A percentile compares a stretch with the other conserved stretches of the same genome.
Conservation (phyloP, 2,888 invertebrate species). For the Junonia oenone region DNA sequence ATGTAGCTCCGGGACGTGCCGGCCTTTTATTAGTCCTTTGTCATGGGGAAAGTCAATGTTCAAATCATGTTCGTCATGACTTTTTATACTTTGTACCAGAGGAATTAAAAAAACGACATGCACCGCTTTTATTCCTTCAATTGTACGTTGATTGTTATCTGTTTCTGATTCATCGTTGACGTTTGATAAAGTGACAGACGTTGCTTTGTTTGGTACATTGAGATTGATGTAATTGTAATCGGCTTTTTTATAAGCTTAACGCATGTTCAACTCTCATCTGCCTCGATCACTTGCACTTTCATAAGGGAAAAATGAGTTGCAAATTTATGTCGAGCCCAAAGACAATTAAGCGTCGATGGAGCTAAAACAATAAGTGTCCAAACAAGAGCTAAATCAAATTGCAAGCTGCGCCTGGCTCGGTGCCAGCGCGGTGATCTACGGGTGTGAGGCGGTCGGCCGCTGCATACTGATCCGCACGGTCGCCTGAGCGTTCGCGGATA, state of each 20-base stretch:
- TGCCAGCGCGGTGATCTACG: slow-evolving; percentile 29
- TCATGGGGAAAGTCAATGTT: slow-evolving; percentile 7
- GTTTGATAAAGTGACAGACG: not conserved
- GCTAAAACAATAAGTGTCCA: slow-evolving; percentile 5
- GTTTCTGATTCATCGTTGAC: not conserved
- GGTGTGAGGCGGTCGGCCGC: slow-evolving; percentile 23
- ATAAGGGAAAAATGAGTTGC: too few relatives aligned
- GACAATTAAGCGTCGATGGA: too few relatives aligned
- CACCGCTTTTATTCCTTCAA: not conserved
- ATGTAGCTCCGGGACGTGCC: not conserved
- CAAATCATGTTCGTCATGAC: slow-evolving; percentile 1
- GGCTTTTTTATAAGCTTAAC: not conserved
- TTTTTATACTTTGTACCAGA: not conserved
- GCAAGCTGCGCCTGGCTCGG: slow-evolving; percentile 26
- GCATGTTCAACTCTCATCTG: not conserved
- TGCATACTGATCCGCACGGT: slow-evolving; percentile 27
- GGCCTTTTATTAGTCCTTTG: slow-evolving; percentile 17
- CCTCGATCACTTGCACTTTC: not conserved
- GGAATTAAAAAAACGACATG: slow-evolving; percentile 7
- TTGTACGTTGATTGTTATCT: slow-evolving; percentile 1
- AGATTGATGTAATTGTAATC: not conserved
- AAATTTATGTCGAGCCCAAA: too few relatives aligned
- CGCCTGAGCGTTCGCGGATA: slow-evolving; percentile 16
- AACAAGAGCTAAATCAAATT: slow-evolving; percentile 23
- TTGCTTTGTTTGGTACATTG: not conserved